Evolutionary conservation across 1,140 invertebrate genomes (phyloP).

Genomic region (Solenopsis invicta): DNA sequence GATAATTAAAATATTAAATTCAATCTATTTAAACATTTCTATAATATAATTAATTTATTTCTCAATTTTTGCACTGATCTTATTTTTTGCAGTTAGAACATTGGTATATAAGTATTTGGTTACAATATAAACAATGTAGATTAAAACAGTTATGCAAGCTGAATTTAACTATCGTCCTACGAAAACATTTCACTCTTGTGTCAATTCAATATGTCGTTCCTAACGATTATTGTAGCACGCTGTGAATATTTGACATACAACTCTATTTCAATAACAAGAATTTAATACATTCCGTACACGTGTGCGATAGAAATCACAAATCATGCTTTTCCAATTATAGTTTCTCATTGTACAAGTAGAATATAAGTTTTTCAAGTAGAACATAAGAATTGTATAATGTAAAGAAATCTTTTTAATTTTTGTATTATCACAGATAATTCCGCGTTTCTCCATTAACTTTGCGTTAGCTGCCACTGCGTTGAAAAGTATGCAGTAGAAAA

Average conservation of each 20-base stretch:
- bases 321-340: not conserved
- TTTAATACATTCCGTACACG: not conserved
- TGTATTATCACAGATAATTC: not conserved
- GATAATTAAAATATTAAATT: not conserved
- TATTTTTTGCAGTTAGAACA: not conserved
- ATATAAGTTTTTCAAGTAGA: not conserved
- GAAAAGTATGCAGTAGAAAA: constrained; percentile 11
- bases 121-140: constrained; percentile 26
- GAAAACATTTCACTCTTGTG: constrained; percentile 21
- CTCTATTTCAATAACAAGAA: not conserved
- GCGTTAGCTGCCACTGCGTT: not conserved
- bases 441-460: constrained; percentile 32
- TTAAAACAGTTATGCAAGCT: not conserved
- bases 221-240: constrained; percentile 15
- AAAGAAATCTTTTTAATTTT: not conserved
- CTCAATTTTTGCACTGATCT: not conserved
- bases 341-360: constrained; percentile 4
- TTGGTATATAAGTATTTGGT: not conserved
- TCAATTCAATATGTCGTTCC: constrained; percentile 23
- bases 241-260: constrained; percentile 33
- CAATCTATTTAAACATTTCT: not conserved
- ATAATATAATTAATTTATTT: constrained; percentile 17
- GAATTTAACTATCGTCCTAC: constrained; percentile 25
- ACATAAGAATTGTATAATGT: not conserved
- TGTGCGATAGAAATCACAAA: not conserved